These are phyloP conservation scores for Salmo trutta DNA, from an alignment of 2,797 vertebrate genomes.

Conservation along the genomic window DNA sequence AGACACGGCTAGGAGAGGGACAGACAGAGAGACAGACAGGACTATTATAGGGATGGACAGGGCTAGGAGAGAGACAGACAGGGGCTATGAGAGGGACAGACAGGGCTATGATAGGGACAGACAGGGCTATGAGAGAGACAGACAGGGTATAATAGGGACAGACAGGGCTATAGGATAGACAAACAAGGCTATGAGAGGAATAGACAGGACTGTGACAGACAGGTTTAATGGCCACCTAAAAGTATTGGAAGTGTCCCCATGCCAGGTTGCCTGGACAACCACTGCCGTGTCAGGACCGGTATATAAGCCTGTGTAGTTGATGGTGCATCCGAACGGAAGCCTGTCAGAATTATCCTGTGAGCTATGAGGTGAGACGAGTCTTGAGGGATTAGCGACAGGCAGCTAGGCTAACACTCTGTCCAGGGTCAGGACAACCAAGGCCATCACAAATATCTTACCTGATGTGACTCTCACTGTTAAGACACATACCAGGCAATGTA, in stretches of 20 bases:
- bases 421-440: constrained; percentile 56
- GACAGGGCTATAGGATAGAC: too few relatives aligned
- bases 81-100: fast-evolving
- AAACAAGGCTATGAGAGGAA: too few relatives aligned
- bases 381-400: constrained; percentile 65
- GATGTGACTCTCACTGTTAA: constrained; percentile 25
- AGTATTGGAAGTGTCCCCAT: too few relatives aligned
- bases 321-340: constrained; percentile 58
- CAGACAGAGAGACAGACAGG: too few relatives aligned
- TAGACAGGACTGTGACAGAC: too few relatives aligned
- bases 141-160: too few relatives aligned
- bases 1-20: too few relatives aligned
- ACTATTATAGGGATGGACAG: too few relatives aligned
- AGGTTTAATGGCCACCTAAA: too few relatives aligned
- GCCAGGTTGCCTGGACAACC: neutral
- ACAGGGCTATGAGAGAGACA: too few relatives aligned
- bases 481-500: constrained; percentile 33
- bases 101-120: too few relatives aligned
- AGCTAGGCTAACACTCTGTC: constrained; percentile 44
- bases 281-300: constrained; percentile 43
- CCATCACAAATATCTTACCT: constrained; percentile 13
- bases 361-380: constrained; percentile 63
- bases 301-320: constrained; percentile 35
- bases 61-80: too few relatives aligned
- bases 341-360: constrained; percentile 56